These are phyloP conservation scores for Chrysomela aeneicollis DNA, from an alignment of 2,888 invertebrate species.

Conservation along the genomic window DNA sequence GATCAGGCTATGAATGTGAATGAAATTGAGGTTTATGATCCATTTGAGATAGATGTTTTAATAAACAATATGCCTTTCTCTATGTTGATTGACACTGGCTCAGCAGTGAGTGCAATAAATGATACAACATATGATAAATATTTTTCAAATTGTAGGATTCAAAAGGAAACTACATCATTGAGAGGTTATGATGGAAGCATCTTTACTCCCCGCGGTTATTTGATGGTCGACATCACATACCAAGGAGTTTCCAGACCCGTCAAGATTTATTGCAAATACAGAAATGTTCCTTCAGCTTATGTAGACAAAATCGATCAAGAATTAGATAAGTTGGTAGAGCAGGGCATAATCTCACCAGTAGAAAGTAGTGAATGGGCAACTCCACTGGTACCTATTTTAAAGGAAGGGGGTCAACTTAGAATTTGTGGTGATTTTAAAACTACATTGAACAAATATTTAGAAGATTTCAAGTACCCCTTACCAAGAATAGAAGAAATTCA, in stretches of 20 bases:
- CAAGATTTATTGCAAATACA: slow-evolving; percentile 28
- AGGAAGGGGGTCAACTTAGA: slow-evolving; percentile 39
- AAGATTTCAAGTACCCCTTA: slow-evolving; percentile 38
- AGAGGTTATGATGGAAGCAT: slow-evolving; percentile 13
- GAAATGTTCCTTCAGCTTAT: slow-evolving; percentile 37
- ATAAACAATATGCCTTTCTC: not conserved
- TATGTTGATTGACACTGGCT: slow-evolving; percentile 11
- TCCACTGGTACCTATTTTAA: slow-evolving; percentile 44
- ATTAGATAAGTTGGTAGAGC: slow-evolving; percentile 30
- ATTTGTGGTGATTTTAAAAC: slow-evolving; percentile 48
- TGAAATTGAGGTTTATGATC: too few relatives aligned
- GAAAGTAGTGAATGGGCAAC: slow-evolving; percentile 42
- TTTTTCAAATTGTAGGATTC: slow-evolving; percentile 17
- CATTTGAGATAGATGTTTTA: not conserved
- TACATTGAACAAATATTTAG: slow-evolving; percentile 42
- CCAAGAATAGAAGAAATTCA: slow-evolving; percentile 40
- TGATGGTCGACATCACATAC: slow-evolving; percentile 10
- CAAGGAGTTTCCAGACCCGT: not conserved
- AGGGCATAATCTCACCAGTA: slow-evolving; percentile 30
- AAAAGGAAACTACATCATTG: not conserved
- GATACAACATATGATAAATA: slow-evolving; percentile 3
- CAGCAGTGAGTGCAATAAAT: slow-evolving; percentile 6
- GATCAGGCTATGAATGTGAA: too few relatives aligned
- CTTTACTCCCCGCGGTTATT: slow-evolving; percentile 19
- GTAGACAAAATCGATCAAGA: slow-evolving; percentile 33